Conservation (phyloP, 92 coral and sea anemone species). For the Heteractis magnifica region DNA sequence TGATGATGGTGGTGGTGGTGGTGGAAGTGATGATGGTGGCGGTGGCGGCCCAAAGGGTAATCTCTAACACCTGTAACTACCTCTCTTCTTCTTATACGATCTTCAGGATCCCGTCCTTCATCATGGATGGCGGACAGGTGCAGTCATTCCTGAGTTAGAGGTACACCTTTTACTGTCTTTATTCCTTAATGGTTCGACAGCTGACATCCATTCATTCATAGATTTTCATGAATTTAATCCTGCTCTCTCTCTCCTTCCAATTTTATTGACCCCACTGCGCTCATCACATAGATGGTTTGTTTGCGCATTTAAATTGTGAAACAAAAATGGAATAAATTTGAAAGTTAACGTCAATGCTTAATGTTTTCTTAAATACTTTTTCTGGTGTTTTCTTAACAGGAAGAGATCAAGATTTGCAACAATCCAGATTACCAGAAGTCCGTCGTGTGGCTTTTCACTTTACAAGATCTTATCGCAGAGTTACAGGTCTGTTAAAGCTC, state of each 20-base stretch:
- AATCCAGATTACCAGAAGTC: conserved; percentile 73
- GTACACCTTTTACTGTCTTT: conserved; percentile 25
- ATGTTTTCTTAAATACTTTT: background rate
- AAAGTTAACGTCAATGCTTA: background rate
- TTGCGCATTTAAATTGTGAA: too few relatives aligned
- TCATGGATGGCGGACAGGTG: conserved; percentile 98
- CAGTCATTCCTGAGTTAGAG: conserved; percentile 93
- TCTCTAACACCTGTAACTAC: background rate
- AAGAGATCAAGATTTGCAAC: conserved; percentile 77
- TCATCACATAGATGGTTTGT: too few relatives aligned
- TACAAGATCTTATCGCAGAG: conserved; percentile 77
- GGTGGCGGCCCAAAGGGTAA: too few relatives aligned
- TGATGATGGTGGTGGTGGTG: too few relatives aligned
- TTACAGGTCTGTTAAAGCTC: conserved; percentile 63
- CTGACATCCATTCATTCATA: too few relatives aligned
- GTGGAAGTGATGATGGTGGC: too few relatives aligned
- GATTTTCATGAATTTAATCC: too few relatives aligned
- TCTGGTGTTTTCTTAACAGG: conserved; percentile 28
- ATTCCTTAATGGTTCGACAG: background rate
- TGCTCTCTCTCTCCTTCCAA: background rate
- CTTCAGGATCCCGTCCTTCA: conserved; percentile 89
- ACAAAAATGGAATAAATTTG: too few relatives aligned
- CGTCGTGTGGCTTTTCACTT: conserved; percentile 73
- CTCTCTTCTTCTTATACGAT: background rate
- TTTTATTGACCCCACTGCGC: background rate